Evolutionary conservation across 2,113 vertebrate genomes (phyloP), one percentile per base, ranked within the genome.

Genomic region (Amblyornis subalaris): DNA sequence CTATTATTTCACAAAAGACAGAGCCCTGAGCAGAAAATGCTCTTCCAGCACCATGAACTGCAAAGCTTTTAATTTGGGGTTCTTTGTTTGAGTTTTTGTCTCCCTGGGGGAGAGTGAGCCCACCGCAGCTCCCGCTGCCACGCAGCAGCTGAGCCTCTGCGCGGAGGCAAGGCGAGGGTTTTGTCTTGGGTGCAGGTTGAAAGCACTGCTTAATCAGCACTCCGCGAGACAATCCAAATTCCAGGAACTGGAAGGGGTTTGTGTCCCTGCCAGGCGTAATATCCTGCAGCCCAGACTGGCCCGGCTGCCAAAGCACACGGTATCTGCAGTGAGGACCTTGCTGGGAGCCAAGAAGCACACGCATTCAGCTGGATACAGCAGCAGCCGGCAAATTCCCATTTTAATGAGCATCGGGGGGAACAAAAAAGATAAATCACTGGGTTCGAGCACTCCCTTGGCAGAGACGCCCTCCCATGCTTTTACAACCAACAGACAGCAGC

Each of bases 301-400:
- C 77, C 12, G 2, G 84, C 89, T 97, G 98, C 98, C 98, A 98
- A 98, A 97, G 96, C 96, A 97, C 96, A 98, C 97, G 77, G 93
- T 94, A 96, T 79, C 92, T 91, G 71, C 96, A 78, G 94, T 42
- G 62, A 93, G 89, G 88, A 82, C 65, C 84, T 91, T 14, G 79
- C 88, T 47, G 83, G 47, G 88, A 97, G 97, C 96, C 97, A 97
- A 88, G 92, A 95, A 85, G 92, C 88, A 84, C 95, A 93, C 3
- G 14, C 91, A 69, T 74, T 93, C 75, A 25, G 87, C 94, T 92
- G 89, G 93, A 93, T 70, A 91, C 87, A 74, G 71, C 89, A 85
- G 70, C 88, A 74, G 64, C 66, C 0, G 18, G 67, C 87, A 73
- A 94, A 91, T 78, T 85, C 83, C 88, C 67, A 7, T 65, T 90